Evolutionary conservation across 2,888 invertebrate species (phyloP).

Genomic region (Coenonympha arcania): DNA sequence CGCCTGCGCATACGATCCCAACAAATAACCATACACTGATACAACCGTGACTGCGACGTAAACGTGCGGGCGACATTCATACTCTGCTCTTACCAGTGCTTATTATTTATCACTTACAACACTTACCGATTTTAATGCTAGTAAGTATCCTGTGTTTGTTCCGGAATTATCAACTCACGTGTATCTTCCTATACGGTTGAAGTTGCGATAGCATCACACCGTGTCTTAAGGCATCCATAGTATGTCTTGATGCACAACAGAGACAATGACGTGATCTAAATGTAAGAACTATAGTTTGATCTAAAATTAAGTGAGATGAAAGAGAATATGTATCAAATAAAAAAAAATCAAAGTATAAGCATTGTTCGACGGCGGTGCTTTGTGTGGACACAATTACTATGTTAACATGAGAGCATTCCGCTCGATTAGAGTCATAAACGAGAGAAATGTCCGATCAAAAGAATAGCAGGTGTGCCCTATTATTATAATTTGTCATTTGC

Average conservation of each 20-base stretch:
- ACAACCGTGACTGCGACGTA: conserved; percentile 52
- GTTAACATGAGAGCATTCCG: conserved; percentile 66
- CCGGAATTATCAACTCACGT: conserved; percentile 26
- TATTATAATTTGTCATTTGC: conserved; percentile 71
- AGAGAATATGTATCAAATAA: conserved; percentile 66
- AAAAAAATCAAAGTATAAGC: conserved; percentile 65
- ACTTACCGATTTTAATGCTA: conserved; percentile 39
- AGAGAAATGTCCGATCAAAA: conserved; percentile 73
- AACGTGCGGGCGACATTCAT: conserved; percentile 60
- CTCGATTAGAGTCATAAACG: conserved; percentile 73
- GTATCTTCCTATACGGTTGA: conserved; percentile 36
- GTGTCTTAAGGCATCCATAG: conserved; percentile 8
- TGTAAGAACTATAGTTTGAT: conserved; percentile 70
- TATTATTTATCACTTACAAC: conserved; percentile 68
- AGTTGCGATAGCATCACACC: conserved; percentile 5
- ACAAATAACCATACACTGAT: conserved; percentile 43
- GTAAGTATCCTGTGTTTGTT: conserved; percentile 26
- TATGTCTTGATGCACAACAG: conserved; percentile 40
- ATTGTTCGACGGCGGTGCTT: conserved; percentile 66
- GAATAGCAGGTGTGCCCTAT: conserved; percentile 72
- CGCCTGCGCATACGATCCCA: conserved; percentile 54
- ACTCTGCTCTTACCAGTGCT: conserved; percentile 60
- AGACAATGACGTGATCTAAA: conserved; percentile 70
- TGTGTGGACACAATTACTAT: conserved; percentile 58
- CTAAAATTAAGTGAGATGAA: conserved; percentile 73